Base-by-base conservation (phyloP, 64 coral and sea anemone genomes). In the Actinia tenebrosa region DNA sequence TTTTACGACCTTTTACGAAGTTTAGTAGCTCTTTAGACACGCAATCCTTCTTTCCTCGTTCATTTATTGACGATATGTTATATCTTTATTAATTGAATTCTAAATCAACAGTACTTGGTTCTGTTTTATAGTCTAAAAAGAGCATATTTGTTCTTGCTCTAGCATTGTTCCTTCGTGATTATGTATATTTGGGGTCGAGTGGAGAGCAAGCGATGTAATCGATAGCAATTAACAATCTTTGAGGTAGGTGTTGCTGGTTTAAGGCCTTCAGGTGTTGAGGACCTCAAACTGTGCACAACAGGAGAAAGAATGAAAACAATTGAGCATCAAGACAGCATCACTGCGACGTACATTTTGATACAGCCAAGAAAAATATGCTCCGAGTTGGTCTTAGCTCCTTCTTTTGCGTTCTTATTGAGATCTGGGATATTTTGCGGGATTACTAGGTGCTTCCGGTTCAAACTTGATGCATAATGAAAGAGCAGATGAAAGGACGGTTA, bases 191-290 rank as follows among this genome's bases (percentile, higher is more conserved):
- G 25, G 20, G 69, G 69, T 75, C 69, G 69, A 75, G 69, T 26
- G 25, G 27, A 75, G 69, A 75, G 26, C 69, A 75, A 75, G 1
- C 69, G 69, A 75, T 75, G 69, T 75, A 75, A 75, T 75, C 27
- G 69, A 75, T 75, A 75, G 69, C 69, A 75, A 75, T 75, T 75
- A 75, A 75, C 69, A 75, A 75, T 75, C 69, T 75, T 14, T 14
- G 69, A 37, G 69, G 69, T 75, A 75, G 69, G 69, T 75, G 69
- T 15, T 37, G 3, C 26, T 75, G 27, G 20, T 75, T 42, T 42
- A 43, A 42, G 69, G 69, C 69, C 69, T 75, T 14, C 1, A 75
- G 69, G 69, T 75, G 69, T 75, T 75, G 69, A 75, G 69, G 26
- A 15, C 27, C 3, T 30, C 69, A 37, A 42, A 75, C 69, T 75